Evolutionary conservation across 30 jellyfish, hydroid and myxozoan species (phyloP), one percentile per base, ranked within the genome.

Genomic region (Cassiopea andromeda): DNA sequence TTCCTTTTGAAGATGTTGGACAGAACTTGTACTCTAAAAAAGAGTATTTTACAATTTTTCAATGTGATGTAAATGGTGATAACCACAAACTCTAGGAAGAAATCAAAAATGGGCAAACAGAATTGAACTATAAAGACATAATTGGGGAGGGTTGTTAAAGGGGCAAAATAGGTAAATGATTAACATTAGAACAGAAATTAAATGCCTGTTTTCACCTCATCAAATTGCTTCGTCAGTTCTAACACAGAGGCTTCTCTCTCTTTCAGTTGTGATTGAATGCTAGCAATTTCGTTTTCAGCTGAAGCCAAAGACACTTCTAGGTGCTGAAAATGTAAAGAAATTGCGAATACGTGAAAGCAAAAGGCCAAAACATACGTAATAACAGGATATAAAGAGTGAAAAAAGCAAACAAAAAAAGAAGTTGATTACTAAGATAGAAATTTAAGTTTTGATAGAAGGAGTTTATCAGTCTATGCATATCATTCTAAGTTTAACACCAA

Each of bases 231-330:
- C 10, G 85, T 58, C 57, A 78, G 58, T 1, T 71, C 75, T 5
- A 49, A 64, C 46, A 80, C 72, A 0, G 80, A 38, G 38, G 49
- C 44, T 45, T 87, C 83, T 48, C 57, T 70, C 43, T 78, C 94
- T 5, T 44, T 78, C 58, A 60, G 61, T 9, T 18, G 82, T 1
- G 54, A 49, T 78, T 87, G 85, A 38, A 77, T 15, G 47, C 75
- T 69, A 17, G 90, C 78, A 27, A n/a, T 60, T 73, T 87, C 78
- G 76, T 87, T 87, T 58, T 87, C 94, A 44, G 48, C 57, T 1
- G 90, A 47, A 10, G 90, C 90, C 80, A 87, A 46, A 45, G 90
- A 67, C 1, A 87, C 81, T 38, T 71, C 90, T 60, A 87, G 71
- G 7, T 87, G 79, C 94, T 87, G 50, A 38, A 84, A 85, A 70